Percentiles rank a stretch among this genome's conserved stretches.
Conservation (phyloP, 2,113 vertebrate genomes). For the Gnathochromis pfefferi region DNA sequence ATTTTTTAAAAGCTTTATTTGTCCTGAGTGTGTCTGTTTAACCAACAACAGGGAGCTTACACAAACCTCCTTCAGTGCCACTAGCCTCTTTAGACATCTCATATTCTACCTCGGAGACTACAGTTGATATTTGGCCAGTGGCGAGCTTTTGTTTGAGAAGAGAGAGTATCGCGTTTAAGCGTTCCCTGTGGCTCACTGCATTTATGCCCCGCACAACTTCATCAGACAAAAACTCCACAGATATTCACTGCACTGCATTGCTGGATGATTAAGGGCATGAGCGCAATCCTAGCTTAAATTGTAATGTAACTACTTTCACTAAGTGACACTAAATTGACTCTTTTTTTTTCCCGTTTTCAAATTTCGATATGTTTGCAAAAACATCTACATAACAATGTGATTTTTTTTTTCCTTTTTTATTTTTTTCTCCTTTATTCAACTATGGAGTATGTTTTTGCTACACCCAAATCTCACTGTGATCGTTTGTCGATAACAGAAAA, state of each 20-base stretch:
- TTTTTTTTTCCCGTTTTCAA: conserved; percentile 1
- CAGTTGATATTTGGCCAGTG: conserved; percentile 5
- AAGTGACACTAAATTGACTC: conserved; percentile 40
- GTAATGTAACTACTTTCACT: conserved; percentile 44
- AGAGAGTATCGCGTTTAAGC: conserved; percentile 17
- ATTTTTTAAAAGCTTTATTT: conserved; percentile 56
- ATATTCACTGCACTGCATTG: conserved; percentile 68
- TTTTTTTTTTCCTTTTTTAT: neutral
- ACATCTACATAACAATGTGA: conserved; percentile 49
- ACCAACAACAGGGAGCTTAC: conserved; percentile 43
- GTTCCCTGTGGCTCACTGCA: conserved; percentile 35
- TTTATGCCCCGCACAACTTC: conserved; percentile 16
- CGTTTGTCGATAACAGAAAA: conserved; percentile 32
- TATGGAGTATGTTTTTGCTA: conserved; percentile 48
- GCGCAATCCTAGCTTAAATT: conserved; percentile 12
- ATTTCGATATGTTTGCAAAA: conserved; percentile 48
- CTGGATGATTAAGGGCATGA: conserved; percentile 27
- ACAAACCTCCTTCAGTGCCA: conserved; percentile 2
- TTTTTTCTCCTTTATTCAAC: neutral
- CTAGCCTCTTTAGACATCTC: neutral
- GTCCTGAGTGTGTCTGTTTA: conserved; percentile 70
- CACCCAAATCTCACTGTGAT: conserved; percentile 54
- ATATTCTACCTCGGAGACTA: neutral
- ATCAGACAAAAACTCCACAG: conserved; percentile 55
- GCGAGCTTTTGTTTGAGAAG: conserved; percentile 27